These are phyloP conservation scores for rat (Rattus norvegicus) DNA, from an alignment of 2,113 vertebrate species.

Conservation along the genomic window DNA sequence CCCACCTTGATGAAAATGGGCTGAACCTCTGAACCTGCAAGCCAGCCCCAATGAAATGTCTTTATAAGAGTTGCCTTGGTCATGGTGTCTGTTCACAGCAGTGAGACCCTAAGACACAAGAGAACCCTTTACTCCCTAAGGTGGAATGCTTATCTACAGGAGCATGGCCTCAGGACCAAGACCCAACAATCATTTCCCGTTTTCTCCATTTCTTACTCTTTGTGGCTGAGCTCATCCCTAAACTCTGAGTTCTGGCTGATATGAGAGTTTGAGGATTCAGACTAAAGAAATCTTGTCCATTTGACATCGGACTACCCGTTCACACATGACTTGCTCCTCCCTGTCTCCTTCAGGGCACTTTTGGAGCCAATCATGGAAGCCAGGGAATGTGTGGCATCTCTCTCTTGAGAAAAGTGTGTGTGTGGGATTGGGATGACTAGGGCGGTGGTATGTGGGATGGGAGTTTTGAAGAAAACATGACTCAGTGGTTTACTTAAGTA, in stretches of 20 bases:
- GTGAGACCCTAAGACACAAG: neutral
- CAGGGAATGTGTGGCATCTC: rapidly evolving
- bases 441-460: neutral
- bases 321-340: neutral
- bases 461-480: neutral
- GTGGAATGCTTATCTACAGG: neutral
- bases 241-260: neutral
- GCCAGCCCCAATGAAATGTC: too few relatives aligned
- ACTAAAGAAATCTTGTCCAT: neutral
- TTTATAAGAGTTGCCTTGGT: too few relatives aligned
- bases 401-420: neutral
- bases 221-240: neutral
- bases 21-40: too few relatives aligned
- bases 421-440: too few relatives aligned
- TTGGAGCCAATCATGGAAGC: neutral
- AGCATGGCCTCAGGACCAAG: neutral
- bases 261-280: neutral
- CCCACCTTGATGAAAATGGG: too few relatives aligned
- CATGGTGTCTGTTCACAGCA: too few relatives aligned
- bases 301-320: neutral
- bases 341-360: neutral
- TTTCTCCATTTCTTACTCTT: too few relatives aligned
- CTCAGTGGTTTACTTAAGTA: neutral
- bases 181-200: neutral
- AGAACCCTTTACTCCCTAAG: neutral